These are phyloP conservation scores for Sitobion miscanthi DNA, from an alignment of 1,140 invertebrate genomes.

Conservation along the genomic window DNA sequence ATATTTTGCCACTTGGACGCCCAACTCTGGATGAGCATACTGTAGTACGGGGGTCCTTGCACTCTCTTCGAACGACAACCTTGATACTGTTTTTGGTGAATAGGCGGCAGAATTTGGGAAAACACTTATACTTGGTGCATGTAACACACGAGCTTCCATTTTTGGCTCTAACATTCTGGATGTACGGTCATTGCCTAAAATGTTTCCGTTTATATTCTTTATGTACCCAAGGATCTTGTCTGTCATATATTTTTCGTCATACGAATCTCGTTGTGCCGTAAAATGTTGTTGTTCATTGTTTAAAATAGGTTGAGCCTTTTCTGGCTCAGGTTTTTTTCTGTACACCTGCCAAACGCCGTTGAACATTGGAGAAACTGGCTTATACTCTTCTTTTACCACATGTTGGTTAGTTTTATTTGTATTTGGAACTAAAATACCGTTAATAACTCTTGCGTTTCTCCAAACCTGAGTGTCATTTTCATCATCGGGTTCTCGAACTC, in stretches of 20 bases:
- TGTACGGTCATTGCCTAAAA: conserved; percentile 36
- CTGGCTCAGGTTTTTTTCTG: conserved; percentile 37
- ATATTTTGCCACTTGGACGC: conserved; percentile 73
- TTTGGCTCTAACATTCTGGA: conserved; percentile 62
- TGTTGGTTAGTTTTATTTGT: conserved; percentile 58
- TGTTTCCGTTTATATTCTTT: conserved; percentile 69
- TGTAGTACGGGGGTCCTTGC: conserved; percentile 75
- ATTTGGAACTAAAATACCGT: conserved; percentile 72
- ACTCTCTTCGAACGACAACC: conserved; percentile 70
- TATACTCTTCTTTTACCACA: conserved; percentile 23
- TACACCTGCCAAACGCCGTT: conserved; percentile 50
- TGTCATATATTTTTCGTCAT: conserved; percentile 59
- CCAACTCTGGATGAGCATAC: conserved; percentile 79
- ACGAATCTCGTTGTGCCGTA: background rate
- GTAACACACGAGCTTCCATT: conserved; percentile 73
- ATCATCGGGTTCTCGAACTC: conserved; percentile 80
- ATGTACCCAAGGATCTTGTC: conserved; percentile 67
- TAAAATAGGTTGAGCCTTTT: background rate
- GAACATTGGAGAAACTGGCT: conserved; percentile 25
- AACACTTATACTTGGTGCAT: conserved; percentile 69
- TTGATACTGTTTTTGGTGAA: conserved; percentile 64
- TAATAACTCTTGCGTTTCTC: conserved; percentile 85
- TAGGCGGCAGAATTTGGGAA: conserved; percentile 73
- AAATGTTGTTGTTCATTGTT: background rate
- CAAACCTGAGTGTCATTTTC: conserved; percentile 81